Conservation (phyloP, 2,888 invertebrate species). For the Dicyrtoma fusca region DNA sequence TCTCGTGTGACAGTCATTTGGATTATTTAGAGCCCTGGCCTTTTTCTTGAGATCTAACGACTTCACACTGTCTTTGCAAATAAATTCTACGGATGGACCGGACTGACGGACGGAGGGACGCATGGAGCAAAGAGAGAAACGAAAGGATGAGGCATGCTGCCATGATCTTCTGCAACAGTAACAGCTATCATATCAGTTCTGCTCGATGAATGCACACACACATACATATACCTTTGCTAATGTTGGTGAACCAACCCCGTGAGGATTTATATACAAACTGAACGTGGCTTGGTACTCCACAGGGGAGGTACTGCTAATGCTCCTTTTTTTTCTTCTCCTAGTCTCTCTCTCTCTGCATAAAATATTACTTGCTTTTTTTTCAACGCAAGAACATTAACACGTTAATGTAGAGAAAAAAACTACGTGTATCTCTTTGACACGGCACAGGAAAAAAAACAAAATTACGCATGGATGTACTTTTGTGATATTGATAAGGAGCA, state of each 20-base stretch:
- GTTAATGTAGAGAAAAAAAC: no score
- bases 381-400: no score
- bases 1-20: slow-evolving; percentile 22
- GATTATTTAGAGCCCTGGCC: slow-evolving; percentile 17
- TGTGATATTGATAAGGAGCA: no score
- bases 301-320: slow-evolving; percentile 6
- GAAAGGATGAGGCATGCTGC: no score
- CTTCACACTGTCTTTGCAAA: slow-evolving; percentile 31
- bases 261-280: background rate
- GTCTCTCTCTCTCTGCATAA: slow-evolving; percentile 1
- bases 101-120: no score
- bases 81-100: slow-evolving; percentile 3
- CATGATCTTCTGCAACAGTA: no score
- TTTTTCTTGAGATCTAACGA: slow-evolving; percentile 1
- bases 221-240: background rate
- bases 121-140: background rate
- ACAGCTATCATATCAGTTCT: background rate
- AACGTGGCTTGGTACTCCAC: slow-evolving; percentile 5
- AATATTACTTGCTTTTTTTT: slow-evolving; percentile 1
- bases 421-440: no score
- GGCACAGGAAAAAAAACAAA: no score
- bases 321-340: background rate
- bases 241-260: background rate
- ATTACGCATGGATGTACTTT: no score
- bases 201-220: background rate